phyloP scores from a whole-genome alignment of 2,113 vertebrate species.

The Vombatus ursinus region DNA sequence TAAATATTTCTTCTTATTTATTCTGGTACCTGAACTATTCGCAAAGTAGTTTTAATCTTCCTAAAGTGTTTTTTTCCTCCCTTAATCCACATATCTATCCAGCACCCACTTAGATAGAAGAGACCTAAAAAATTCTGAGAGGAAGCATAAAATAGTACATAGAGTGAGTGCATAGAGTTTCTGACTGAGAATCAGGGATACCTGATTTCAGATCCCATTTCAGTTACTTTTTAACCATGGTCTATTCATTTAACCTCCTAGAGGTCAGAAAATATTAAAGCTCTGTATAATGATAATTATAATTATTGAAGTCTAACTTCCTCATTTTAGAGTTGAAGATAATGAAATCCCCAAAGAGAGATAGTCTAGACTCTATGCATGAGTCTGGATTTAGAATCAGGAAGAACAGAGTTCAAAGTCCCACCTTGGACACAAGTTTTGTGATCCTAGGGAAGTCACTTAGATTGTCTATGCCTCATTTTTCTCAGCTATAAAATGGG shows the following conservation, averaged over 20 bases:
- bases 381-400: background rate
- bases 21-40: too few species aligned
- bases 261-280: background rate
- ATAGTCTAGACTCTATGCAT: background rate
- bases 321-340: background rate
- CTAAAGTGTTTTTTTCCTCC: background rate
- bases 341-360: background rate
- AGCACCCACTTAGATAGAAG: background rate
- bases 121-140: background rate
- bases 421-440: background rate
- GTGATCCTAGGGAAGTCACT: background rate
- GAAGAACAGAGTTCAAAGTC: too few species aligned
- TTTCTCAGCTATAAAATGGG: background rate
- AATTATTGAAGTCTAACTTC: background rate
- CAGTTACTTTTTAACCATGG: background rate
- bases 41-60: too few species aligned
- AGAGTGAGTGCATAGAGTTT: background rate
- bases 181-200: fast-evolving
- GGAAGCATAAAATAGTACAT: background rate
- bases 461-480: background rate
- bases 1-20: too few species aligned
- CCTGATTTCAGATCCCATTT: background rate
- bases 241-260: background rate
- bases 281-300: background rate
- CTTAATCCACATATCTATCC: background rate